These are phyloP conservation scores for Tympanoctomys barrerae DNA, from an alignment of 2,797 vertebrate species.

Conservation along the genomic window DNA sequence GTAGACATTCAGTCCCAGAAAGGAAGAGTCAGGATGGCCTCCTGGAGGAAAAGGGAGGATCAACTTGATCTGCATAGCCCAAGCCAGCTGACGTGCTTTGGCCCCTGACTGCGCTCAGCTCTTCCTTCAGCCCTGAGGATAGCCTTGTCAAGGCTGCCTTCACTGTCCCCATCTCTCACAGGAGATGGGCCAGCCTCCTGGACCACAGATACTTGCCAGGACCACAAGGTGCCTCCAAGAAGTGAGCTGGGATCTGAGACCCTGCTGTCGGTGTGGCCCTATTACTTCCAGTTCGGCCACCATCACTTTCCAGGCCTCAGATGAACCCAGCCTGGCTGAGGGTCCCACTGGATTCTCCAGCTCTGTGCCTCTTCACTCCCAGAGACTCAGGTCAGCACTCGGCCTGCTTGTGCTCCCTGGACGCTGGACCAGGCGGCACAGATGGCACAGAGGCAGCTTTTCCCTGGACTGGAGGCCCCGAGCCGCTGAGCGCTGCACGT, in stretches of 20 bases:
- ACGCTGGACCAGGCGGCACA: rapidly evolving
- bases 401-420: rapidly evolving
- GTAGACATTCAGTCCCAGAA: too few species aligned
- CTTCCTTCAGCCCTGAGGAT: background rate
- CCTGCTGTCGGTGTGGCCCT: rapidly evolving
- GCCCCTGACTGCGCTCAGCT: background rate
- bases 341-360: background rate
- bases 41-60: background rate
- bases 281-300: too few species aligned
- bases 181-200: background rate
- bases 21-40: background rate
- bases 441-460: background rate
- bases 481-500: background rate
- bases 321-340: background rate
- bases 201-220: rapidly evolving
- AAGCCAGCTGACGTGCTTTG: background rate
- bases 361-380: background rate
- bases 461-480: background rate
- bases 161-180: background rate
- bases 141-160: background rate
- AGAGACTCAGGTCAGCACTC: background rate
- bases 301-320: too few species aligned
- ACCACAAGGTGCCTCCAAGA: background rate
- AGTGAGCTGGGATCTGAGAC: too few species aligned
- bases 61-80: background rate